Base-by-base conservation (phyloP, 2,888 invertebrate species). In the Trichopoda pennipes region DNA sequence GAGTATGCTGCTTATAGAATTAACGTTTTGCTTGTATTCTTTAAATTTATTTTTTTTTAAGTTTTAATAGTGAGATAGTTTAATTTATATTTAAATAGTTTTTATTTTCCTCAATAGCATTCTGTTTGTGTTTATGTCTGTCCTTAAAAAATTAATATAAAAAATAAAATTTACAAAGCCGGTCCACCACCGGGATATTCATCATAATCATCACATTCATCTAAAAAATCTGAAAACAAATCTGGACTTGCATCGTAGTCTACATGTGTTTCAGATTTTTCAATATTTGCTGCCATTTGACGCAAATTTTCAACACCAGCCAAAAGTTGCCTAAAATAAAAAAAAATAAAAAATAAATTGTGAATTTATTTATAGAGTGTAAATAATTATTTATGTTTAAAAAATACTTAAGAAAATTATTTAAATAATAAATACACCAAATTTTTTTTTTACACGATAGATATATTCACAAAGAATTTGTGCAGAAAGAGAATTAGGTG, bases 241-340 rank as follows among this genome's bases (percentile, higher is more conserved):
- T 89, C 89, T 10, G 89, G 89, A 85, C 87, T 87, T 14, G 83
- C 86, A 81, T 87, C 86, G 56, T 81, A 85, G 56, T 86, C 86
- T 23, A 85, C 64, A 42, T 84, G 84, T 49, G 84, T 64, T 87
- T 93, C 92, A 88, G 93, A 90, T 86, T 92, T 93, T 86, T 94
- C 94, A 85, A 94, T 90, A 47, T 93, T 92, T 49, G 93, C 92
- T 21, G 94, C 94, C 89, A 94, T 92, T 86, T 93, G 92, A 86
- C 94, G 92, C 79, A 95, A 91, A 90, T 94, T 94, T 86, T 94
- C 94, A 68, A 94, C 94, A 58, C 94, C 94, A 80, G 92, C 92
- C 86, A 94, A 91, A 83, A 94, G 89, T 92, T 94, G 94, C 87
- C 94, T 94, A 86, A 32, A 79, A 77, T 12, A 12, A 44, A 44